Conservation (phyloP, 1,140 invertebrate genomes). For the Megalopta genalis region DNA sequence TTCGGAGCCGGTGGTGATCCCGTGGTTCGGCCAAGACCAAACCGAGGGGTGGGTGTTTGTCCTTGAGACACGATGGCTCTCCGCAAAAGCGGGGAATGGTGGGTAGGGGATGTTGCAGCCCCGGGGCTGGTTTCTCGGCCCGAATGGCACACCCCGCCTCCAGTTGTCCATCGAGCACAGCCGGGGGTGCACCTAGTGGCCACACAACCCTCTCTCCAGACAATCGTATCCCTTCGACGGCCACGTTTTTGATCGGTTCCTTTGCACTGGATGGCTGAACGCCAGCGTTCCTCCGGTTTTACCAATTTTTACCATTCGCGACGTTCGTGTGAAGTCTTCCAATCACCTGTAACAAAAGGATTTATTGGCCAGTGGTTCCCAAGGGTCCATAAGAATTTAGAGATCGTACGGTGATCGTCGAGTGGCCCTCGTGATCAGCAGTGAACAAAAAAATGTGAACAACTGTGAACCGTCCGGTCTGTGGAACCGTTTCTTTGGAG, state of each 20-base stretch:
- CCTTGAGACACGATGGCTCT: slow-evolving; percentile 55
- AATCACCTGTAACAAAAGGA: too few species aligned
- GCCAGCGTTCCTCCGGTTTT: too few species aligned
- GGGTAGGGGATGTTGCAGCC: slow-evolving; percentile 63
- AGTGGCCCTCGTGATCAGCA: neutral
- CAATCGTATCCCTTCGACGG: neutral
- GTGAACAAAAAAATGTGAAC: slow-evolving; percentile 19
- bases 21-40: neutral
- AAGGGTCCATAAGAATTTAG: too few species aligned
- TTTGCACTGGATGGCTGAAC: too few species aligned
- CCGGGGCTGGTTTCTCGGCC: slow-evolving; percentile 42
- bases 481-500: neutral
- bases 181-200: slow-evolving; percentile 51
- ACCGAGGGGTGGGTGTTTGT: slow-evolving; percentile 36
- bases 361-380: too few species aligned
- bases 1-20: neutral
- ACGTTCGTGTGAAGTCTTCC: too few species aligned
- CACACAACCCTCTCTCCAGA: slow-evolving; percentile 21
- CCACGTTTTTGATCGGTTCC: neutral
- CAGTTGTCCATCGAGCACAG: slow-evolving; percentile 65
- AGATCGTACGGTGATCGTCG: too few species aligned
- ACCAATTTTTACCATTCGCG: too few species aligned
- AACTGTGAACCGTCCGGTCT: neutral
- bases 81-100: slow-evolving; percentile 12
- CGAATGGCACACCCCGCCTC: slow-evolving; percentile 55